Evolutionary conservation across 2,797 vertebrate species (phyloP).

Genomic region (Dicrostonyx torquatus): DNA sequence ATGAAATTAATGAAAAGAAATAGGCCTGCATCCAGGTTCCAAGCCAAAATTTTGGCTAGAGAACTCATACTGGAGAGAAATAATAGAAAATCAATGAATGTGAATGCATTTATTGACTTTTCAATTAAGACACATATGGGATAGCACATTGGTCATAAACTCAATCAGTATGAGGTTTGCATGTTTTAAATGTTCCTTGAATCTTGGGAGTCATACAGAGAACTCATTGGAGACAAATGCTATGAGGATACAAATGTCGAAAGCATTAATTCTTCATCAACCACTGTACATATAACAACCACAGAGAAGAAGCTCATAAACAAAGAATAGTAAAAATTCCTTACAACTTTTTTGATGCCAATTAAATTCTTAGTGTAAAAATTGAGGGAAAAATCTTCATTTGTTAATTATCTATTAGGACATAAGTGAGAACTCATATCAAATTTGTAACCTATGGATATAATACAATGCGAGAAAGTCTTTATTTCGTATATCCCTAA

Average conservation of each 20-base stretch:
- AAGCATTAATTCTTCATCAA: not conserved
- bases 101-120: conserved; percentile 15
- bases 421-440: conserved; percentile 62
- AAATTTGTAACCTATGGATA: not conserved
- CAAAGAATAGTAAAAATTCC: not conserved
- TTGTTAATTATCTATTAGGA: not conserved
- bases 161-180: not conserved
- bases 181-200: not conserved
- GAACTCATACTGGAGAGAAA: conserved; percentile 71
- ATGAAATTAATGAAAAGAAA: not conserved
- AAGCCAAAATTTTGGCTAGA: conserved; percentile 58
- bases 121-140: not conserved
- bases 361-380: conserved; percentile 44
- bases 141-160: not conserved
- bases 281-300: conserved; percentile 24
- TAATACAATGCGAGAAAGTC: conserved; percentile 5
- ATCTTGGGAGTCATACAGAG: not conserved
- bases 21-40: not conserved
- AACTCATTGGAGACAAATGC: not conserved
- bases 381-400: not conserved
- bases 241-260: not conserved
- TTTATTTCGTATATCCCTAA: not conserved
- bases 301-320: not conserved
- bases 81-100: not conserved
- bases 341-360: conserved; percentile 18